Evolutionary conservation across 1,140 invertebrate species (phyloP), one percentile per base, ranked within the genome.

Genomic region (Trichonephila clavipes): DNA sequence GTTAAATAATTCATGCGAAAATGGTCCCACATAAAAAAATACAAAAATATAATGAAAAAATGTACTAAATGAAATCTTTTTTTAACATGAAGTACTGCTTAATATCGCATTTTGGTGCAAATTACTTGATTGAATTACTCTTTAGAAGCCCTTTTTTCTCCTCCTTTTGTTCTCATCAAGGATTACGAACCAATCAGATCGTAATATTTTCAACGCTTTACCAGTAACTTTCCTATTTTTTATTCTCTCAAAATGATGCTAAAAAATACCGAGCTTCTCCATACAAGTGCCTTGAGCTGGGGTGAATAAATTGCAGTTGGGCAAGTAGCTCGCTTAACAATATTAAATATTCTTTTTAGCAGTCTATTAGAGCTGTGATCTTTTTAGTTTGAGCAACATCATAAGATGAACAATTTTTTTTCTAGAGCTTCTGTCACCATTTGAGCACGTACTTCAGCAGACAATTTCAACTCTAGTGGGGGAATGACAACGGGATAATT

Each of bases 31-130:
- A 12, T 58, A 85, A 85, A 85, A 82, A 85, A 34, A 83, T 72
- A 16, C 28, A 40, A 6, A 40, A 34, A 40, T 77, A n/a, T 85
- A 51, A 24, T 59, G 83, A 61, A 85, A 59, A 28, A 85, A 85
- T 85, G 12, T n/a, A 12, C 58, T 44, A 82, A 90, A 81, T 90
- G 51, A 90, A 90, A 90, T 82, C 72, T 81, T 82, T 81, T 90
- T 62, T 61, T 8, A 51, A 24, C 28, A n/a, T 51, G 58, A 90
- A 90, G 58, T 81, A 81, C 58, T 90, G 24, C 89, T 90, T 81
- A 81, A 90, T 90, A 90, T 90, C 89, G 59, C 51, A 90, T 90
- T 90, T 90, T 82, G 69, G 51, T 90, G 69, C 89, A 90, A 90
- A 90, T 90, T 90, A 90, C 89, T 82, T 89, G 66, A 89, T 89